These are phyloP conservation scores for Trichomalopsis sarcophagae DNA, from an alignment of 1,140 invertebrate genomes.

Conservation along the genomic window DNA sequence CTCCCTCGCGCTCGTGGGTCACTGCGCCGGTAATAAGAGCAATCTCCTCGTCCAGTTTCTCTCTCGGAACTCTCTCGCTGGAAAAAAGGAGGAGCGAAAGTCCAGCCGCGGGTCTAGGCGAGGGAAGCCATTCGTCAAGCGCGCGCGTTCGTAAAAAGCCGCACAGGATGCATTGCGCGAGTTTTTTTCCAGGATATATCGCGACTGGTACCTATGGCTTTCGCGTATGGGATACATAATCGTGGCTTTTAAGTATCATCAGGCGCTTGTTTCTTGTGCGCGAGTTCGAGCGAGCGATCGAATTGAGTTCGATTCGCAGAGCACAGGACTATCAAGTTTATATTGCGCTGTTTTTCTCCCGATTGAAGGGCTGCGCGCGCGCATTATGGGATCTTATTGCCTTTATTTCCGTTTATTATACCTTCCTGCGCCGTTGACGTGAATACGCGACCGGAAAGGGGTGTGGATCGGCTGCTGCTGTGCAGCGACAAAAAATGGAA, in stretches of 20 bases:
- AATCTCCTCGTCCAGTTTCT: constrained; percentile 22
- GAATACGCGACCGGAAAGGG: not conserved
- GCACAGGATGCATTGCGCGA: not conserved
- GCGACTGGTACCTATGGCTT: too few species aligned
- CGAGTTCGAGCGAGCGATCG: not conserved
- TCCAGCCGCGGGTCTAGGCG: not conserved
- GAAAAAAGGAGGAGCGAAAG: constrained; percentile 6
- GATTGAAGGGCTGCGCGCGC: not conserved
- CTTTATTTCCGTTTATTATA: constrained; percentile 34
- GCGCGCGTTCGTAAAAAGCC: not conserved
- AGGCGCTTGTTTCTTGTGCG: constrained; percentile 5
- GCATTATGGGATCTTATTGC: constrained; percentile 12
- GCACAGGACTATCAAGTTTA: constrained; percentile 23
- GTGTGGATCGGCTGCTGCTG: not conserved
- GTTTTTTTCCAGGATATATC: too few species aligned
- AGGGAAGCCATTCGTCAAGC: constrained; percentile 1
- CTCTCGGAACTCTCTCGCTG: not conserved
- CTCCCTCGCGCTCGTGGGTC: not conserved
- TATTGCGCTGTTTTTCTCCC: constrained; percentile 9
- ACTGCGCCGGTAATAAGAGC: constrained; percentile 38
- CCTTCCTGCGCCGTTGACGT: not conserved
- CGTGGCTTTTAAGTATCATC: constrained; percentile 19
- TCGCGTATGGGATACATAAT: not conserved
- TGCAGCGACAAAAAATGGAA: not conserved
- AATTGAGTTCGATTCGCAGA: constrained; percentile 30